Percentiles rank a stretch among this genome's conserved stretches.
phyloP scores from a whole-genome alignment of 1,140 invertebrate species.

The Drosophila mauritiana region DNA sequence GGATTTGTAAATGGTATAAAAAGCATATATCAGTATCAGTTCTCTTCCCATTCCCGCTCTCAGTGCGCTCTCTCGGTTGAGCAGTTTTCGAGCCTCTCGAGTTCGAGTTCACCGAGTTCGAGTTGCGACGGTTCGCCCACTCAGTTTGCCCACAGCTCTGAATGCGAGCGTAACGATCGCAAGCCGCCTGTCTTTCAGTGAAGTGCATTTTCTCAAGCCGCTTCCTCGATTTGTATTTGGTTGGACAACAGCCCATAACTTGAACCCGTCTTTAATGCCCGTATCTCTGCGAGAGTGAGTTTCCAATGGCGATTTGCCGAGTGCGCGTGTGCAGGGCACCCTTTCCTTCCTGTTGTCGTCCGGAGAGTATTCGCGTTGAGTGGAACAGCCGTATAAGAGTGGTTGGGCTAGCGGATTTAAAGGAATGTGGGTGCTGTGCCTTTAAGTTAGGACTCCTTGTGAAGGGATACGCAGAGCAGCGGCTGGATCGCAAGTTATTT shows the following conservation, averaged over 20 bases:
- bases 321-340: constrained; percentile 28
- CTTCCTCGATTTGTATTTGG: constrained; percentile 5
- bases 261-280: constrained; percentile 1
- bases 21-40: constrained; percentile 21
- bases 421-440: not conserved
- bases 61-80: constrained; percentile 21
- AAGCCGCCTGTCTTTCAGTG: constrained; percentile 27
- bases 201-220: constrained; percentile 16
- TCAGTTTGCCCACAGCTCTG: constrained; percentile 38
- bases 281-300: constrained; percentile 39
- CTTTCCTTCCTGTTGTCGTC: constrained; percentile 19
- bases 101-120: constrained; percentile 14
- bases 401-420: not conserved
- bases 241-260: constrained; percentile 14
- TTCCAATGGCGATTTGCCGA: constrained; percentile 1
- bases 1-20: constrained; percentile 13
- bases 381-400: constrained; percentile 28
- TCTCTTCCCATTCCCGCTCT: constrained; percentile 9
- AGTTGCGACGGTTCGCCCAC: constrained; percentile 22
- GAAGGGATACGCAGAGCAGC: not conserved
- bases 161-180: constrained; percentile 34
- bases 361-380: constrained; percentile 22
- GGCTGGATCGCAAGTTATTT: not conserved
- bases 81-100: constrained; percentile 22
- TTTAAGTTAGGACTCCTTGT: not conserved